Evolutionary conservation across 2,888 invertebrate genomes (phyloP), one percentile per base, ranked within the genome.

Genomic region (Sphaerophoria rueppellii): DNA sequence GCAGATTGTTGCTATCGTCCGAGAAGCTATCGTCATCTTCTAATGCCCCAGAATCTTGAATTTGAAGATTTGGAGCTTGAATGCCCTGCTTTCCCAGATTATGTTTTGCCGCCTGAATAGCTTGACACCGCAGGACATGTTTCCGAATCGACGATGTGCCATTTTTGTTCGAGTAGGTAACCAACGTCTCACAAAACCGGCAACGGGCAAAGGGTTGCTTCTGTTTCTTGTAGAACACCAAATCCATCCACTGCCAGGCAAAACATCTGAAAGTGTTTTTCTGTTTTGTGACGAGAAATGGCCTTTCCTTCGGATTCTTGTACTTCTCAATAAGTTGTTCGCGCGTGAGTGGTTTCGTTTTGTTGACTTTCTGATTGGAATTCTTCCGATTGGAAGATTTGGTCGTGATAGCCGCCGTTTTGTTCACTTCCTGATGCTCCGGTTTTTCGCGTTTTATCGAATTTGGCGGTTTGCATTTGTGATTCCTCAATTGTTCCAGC

Each of bases 101-200:
- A 11, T 71, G 71, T 34, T 76, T 75, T 14, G 63, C 81, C 14
- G 58, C 71, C 32, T 70, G 55, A 37, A 81, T 76, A 12, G 50
- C 52, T 7, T 40, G 52, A 40, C 81, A 81, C 11, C 81, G 81
- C 12, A 76, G 24, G 4, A 75, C 81, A 16, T 81, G 81, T 37
- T 81, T 81, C 11, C 81, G 50, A 65, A 81, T 81, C 3, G 81
- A 81, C 24, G 81, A 71, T 32, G 81, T 81, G 0, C 81, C 81
- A 34, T 81, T 81, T 24, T 76, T 81, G n/a, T 75, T 81, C 1
- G 76, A 55, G 24, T 81, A 81, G 0, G 81, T 34, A 7, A 81
- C 76, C 1, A 81, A 40, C 9, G 11, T 12, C 3, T 32, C 76
- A 34, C 81, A 81, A 7, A 71, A 69, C 0, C 81, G 70, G 24